Conservation (phyloP, 2,113 vertebrate species). For the Ceuthmochares aereus region DNA sequence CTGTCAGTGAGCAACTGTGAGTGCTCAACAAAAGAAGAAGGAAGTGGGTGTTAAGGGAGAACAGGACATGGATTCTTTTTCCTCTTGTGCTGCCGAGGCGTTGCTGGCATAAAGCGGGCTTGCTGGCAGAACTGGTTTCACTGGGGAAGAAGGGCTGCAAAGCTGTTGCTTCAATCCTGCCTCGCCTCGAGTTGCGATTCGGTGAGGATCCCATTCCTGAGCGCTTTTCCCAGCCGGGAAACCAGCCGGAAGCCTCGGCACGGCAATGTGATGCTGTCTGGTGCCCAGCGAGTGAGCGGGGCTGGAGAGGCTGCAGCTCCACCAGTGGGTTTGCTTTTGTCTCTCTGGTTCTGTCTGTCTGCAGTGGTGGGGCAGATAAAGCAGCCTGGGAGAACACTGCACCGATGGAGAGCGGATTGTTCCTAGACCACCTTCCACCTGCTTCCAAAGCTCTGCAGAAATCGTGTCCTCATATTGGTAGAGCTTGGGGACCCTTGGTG, state of each 20-base stretch:
- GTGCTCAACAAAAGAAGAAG: neutral
- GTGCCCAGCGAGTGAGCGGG: rapidly evolving
- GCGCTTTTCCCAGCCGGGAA: neutral
- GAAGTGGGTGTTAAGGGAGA: neutral
- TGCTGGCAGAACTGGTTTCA: neutral
- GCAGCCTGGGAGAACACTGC: neutral
- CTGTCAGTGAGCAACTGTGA: neutral
- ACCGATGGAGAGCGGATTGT: rapidly evolving
- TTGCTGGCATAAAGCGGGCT: neutral
- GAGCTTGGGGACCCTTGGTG: neutral
- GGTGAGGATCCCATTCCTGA: neutral
- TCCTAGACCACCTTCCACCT: neutral
- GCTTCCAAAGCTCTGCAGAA: neutral
- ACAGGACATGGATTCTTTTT: rapidly evolving
- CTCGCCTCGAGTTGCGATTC: neutral
- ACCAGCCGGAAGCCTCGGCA: rapidly evolving
- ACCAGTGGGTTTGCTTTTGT: neutral
- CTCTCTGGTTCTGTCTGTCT: neutral
- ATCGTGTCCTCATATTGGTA: neutral
- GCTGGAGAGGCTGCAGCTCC: neutral
- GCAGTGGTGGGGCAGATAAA: neutral
- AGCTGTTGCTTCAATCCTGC: neutral
- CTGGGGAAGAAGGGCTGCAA: neutral
- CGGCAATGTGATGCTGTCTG: rapidly evolving
- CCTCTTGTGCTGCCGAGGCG: neutral